Base-by-base conservation (phyloP, 2,888 invertebrate species). In the Aethes cnicana region DNA sequence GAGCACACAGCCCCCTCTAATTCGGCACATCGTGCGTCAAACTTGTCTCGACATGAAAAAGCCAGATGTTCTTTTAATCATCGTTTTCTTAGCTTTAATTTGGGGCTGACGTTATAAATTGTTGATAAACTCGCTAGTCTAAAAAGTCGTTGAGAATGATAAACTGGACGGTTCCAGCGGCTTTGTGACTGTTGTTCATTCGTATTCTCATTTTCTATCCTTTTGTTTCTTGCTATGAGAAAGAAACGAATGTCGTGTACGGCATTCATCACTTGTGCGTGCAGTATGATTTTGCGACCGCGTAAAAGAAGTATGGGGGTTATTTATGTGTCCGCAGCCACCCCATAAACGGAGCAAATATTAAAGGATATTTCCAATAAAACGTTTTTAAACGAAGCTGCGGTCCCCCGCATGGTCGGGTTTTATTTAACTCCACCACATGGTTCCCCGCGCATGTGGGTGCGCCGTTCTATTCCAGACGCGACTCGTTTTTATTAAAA, bases 31-130 rank as follows among this genome's bases (percentile, higher is more conserved):
- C 61, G 74, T 74, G 73, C 74, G 66, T 68, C 57, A 66, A 83
- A 83, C 86, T 74, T 73, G 85, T 82, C 75, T 63, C 64, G 55
- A 84, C 84, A 68, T 72, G 83, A 53, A 57, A 49, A 49, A 37
- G 55, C 49, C 52, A 50, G 44, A 52, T 46, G 52, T 52, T 46
- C 46, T 46, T 52, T 52, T 52, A 39, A 52, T 52, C 49, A 43
- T 52, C 36, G 33, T 39, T 39, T 37, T 46, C 52, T 52, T 52
- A 44, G 39, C 43, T 44, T 44, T 50, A 44, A 52, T 44, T 52
- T 39, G 39, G 46, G 46, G 39, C 37, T 33, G 14, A 39, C 46
- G 32, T 52, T 52, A 46, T 52, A 52, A 52, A 52, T 52, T 25
- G 46, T 20, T 39, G 37, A 52, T 46, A 28, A 52, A 46, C 26